These are phyloP conservation scores for Coelogynopora nodosa DNA, from an alignment of 2,888 invertebrate species.

Conservation along the genomic window DNA sequence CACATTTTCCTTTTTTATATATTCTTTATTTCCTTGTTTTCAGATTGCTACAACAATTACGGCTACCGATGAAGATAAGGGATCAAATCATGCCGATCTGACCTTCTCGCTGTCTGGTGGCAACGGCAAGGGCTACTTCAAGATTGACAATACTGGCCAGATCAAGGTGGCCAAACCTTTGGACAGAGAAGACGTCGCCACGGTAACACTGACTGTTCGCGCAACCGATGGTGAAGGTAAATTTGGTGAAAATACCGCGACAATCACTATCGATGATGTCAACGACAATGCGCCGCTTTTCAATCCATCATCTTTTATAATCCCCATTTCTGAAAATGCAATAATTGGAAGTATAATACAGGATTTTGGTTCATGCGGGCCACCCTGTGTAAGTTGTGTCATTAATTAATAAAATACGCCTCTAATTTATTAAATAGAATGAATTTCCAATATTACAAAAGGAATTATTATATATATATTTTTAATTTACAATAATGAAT, in stretches of 20 bases:
- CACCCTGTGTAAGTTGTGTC: no score
- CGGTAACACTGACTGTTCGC: constrained; percentile 25
- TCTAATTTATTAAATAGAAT: no score
- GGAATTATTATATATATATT: no score
- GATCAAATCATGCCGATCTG: not conserved
- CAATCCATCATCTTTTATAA: not conserved
- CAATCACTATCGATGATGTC: constrained; percentile 19
- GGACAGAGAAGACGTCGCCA: constrained; percentile 22
- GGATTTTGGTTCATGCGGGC: no score
- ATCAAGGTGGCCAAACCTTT: not conserved
- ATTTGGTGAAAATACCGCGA: not conserved
- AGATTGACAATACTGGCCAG: not conserved
- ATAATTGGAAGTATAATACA: not conserved
- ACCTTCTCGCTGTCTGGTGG: not conserved
- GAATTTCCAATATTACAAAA: no score
- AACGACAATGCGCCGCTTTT: constrained; percentile 39
- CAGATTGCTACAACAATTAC: not conserved
- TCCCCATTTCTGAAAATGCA: not conserved
- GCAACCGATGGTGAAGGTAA: constrained; percentile 1
- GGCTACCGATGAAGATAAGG: not conserved
- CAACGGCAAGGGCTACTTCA: not conserved
- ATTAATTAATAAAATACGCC: no score
- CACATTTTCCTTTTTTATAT: no score
- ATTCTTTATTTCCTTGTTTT: no score
- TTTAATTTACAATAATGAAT: no score